Evolutionary conservation across 2,797 vertebrate genomes (phyloP).

Genomic region (Sebastes itinus): DNA sequence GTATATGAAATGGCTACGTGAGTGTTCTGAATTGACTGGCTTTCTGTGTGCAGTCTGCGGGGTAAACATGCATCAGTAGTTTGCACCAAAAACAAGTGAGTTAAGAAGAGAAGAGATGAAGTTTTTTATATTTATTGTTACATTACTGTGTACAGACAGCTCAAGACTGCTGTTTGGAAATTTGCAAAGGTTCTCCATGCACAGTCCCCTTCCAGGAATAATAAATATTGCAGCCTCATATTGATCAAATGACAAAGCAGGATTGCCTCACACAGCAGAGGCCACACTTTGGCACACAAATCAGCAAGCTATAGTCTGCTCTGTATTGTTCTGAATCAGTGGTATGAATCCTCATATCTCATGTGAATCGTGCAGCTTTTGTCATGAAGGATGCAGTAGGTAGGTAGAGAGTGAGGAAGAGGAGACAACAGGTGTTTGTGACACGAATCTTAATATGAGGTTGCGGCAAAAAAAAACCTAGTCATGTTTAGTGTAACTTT

Average conservation of each 20-base stretch:
- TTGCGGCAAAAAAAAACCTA: background rate
- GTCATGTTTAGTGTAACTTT: background rate
- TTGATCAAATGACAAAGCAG: conserved; percentile 73
- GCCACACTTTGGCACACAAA: conserved; percentile 47
- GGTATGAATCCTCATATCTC: conserved; percentile 4
- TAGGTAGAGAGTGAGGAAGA: background rate
- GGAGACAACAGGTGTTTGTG: conserved; percentile 22
- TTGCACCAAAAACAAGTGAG: conserved; percentile 10
- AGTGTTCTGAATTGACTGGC: background rate
- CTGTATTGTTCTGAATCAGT: conserved; percentile 30
- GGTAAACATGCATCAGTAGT: background rate
- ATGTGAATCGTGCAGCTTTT: background rate
- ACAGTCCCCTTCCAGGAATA: conserved; percentile 59
- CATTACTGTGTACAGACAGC: conserved; percentile 28
- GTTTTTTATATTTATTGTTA: conserved; percentile 16
- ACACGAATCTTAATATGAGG: conserved; percentile 23
- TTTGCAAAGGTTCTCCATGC: conserved; percentile 40
- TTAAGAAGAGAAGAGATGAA: background rate
- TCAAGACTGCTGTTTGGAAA: conserved; percentile 34
- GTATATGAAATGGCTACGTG: background rate
- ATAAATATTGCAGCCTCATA: conserved; percentile 67
- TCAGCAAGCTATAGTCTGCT: conserved; percentile 24
- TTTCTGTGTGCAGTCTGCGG: background rate
- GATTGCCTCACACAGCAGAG: conserved; percentile 60
- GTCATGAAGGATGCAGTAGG: background rate